Conservation (phyloP, 2,888 invertebrate species). For the Hirtodrosophila duncani region DNA sequence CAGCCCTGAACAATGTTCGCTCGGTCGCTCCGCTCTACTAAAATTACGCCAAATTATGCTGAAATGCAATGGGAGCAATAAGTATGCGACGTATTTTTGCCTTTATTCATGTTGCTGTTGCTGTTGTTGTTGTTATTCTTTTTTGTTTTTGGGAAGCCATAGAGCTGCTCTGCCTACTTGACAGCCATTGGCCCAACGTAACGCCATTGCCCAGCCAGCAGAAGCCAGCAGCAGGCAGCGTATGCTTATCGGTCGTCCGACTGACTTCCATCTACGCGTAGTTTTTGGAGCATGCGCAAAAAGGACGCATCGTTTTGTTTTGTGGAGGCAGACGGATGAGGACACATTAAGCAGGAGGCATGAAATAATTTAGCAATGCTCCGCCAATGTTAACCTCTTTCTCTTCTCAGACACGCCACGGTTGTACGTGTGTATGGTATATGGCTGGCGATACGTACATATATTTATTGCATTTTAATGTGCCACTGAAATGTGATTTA, state of each 20-base stretch:
- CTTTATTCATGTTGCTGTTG: not conserved
- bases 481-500: slow-evolving; percentile 69
- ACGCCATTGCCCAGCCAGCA: too few species aligned
- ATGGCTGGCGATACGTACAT: slow-evolving; percentile 4
- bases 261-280: slow-evolving; percentile 54
- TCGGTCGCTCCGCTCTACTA: slow-evolving; percentile 23
- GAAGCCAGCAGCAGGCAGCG: slow-evolving; percentile 12
- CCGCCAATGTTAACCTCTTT: slow-evolving; percentile 38
- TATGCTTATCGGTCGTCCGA: slow-evolving; percentile 45
- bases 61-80: slow-evolving; percentile 61
- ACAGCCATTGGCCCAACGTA: slow-evolving; percentile 42
- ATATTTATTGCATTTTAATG: slow-evolving; percentile 71
- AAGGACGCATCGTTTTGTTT: too few species aligned
- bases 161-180: slow-evolving; percentile 21
- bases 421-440: not conserved
- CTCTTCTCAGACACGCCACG: slow-evolving; percentile 12
- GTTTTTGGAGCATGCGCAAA: slow-evolving; percentile 52
- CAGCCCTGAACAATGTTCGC: slow-evolving; percentile 3
- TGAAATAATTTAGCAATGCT: slow-evolving; percentile 63
- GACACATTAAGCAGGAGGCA: slow-evolving; percentile 21
- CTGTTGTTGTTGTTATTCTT: not conserved
- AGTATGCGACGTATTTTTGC: slow-evolving; percentile 40
- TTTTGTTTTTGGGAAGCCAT: slow-evolving; percentile 42
- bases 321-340: slow-evolving; percentile 21
- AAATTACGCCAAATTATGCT: slow-evolving; percentile 72